phyloP scores from a whole-genome alignment of 2,113 vertebrate species.

The Nestor notabilis region DNA sequence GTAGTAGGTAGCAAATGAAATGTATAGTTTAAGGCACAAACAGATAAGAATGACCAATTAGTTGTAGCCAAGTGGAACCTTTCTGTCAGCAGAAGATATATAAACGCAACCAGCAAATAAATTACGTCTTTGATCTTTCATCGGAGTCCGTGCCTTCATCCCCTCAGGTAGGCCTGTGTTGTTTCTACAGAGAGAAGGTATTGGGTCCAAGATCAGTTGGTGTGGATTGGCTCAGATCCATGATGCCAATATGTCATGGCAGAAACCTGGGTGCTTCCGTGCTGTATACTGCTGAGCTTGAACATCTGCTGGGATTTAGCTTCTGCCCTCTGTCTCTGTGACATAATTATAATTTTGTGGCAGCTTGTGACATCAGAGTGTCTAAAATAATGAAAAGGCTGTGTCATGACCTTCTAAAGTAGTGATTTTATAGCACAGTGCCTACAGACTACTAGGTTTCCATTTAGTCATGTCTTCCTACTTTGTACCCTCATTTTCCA shows the following conservation, averaged over 20 bases:
- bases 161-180: not conserved
- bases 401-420: not conserved
- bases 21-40: no score
- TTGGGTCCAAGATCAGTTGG: accelerated
- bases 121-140: no score
- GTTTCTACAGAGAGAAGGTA: not conserved
- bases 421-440: not conserved
- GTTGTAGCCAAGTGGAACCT: no score
- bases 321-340: not conserved
- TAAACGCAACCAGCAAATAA: no score
- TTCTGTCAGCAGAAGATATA: no score
- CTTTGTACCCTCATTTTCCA: not conserved
- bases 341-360: not conserved
- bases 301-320: not conserved
- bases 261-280: not conserved
- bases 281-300: accelerated
- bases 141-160: no score
- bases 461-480: not conserved
- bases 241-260: accelerated
- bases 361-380: not conserved
- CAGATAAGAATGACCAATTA: no score
- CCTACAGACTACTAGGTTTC: not conserved
- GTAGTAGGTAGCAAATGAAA: no score
- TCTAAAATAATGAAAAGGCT: not conserved
- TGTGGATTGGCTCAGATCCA: accelerated